Percentiles rank a stretch among this genome's conserved stretches.
These are phyloP conservation scores for Malurus elegans DNA, from an alignment of 2,113 vertebrate genomes.

Conservation along the genomic window DNA sequence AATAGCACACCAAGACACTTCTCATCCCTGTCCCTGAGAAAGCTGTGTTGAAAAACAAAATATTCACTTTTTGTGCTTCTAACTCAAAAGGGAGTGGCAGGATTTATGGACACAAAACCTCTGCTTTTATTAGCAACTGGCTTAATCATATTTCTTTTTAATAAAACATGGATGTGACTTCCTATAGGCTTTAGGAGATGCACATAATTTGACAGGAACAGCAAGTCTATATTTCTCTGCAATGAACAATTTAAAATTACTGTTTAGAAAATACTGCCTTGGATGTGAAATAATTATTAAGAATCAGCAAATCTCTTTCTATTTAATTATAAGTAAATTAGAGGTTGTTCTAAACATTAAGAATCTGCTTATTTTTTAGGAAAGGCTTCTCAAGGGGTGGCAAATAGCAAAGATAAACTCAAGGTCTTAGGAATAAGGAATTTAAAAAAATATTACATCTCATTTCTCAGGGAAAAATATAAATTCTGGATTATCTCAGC, in stretches of 20 bases:
- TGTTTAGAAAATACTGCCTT: not conserved
- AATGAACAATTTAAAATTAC: not conserved
- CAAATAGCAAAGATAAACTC: not conserved
- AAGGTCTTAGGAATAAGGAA: not conserved
- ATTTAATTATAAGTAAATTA: not conserved
- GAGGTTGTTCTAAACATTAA: not conserved
- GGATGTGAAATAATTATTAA: not conserved
- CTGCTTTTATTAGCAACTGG: not conserved
- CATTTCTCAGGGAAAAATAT: not conserved
- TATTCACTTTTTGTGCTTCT: not conserved
- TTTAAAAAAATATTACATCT: not conserved
- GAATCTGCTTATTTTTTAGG: not conserved
- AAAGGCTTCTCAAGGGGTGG: not conserved
- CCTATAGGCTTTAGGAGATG: not conserved
- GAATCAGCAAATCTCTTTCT: not conserved
- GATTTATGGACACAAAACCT: not conserved
- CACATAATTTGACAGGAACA: not conserved
- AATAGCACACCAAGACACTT: not conserved
- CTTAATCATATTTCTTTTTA: conserved; percentile 14
- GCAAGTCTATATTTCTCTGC: not conserved
- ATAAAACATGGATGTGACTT: not conserved
- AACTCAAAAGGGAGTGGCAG: not conserved
- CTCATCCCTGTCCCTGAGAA: not conserved
- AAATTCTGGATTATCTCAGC: not conserved
- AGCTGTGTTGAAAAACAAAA: not conserved